Evolutionary conservation across 2,113 vertebrate species (phyloP).

Genomic region (Sceloporus tristichus): DNA sequence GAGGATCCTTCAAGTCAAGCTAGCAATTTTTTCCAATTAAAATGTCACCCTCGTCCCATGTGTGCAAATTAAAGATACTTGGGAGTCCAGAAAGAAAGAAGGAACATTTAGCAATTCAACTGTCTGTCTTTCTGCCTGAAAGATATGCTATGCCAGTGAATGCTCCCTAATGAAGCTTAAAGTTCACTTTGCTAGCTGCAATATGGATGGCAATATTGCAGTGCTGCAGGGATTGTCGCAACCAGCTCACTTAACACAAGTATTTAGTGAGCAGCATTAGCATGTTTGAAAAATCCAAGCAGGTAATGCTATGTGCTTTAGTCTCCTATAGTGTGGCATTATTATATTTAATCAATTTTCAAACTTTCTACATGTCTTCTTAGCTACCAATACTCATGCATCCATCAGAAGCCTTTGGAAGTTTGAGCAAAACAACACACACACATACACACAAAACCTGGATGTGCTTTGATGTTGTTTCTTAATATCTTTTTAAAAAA

Average conservation of each 20-base stretch:
- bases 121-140: no score
- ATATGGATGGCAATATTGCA: background rate
- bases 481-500: background rate
- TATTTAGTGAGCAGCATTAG: background rate
- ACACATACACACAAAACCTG: background rate
- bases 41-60: conserved; percentile 45
- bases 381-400: background rate
- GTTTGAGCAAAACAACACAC: no score
- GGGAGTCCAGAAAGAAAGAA: background rate
- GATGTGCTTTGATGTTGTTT: background rate
- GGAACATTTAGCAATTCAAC: background rate
- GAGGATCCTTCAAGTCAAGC: conserved; percentile 33
- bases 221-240: background rate
- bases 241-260: background rate
- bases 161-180: background rate
- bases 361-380: background rate
- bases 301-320: background rate
- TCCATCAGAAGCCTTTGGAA: background rate
- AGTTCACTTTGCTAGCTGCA: background rate
- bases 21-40: conserved; percentile 62
- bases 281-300: background rate
- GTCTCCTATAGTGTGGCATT: background rate
- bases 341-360: background rate
- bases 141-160: background rate
- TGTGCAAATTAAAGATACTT: conserved; percentile 31